These are phyloP conservation scores for Taeniopygia guttata DNA, from an alignment of 2,797 vertebrate genomes.

Conservation along the genomic window DNA sequence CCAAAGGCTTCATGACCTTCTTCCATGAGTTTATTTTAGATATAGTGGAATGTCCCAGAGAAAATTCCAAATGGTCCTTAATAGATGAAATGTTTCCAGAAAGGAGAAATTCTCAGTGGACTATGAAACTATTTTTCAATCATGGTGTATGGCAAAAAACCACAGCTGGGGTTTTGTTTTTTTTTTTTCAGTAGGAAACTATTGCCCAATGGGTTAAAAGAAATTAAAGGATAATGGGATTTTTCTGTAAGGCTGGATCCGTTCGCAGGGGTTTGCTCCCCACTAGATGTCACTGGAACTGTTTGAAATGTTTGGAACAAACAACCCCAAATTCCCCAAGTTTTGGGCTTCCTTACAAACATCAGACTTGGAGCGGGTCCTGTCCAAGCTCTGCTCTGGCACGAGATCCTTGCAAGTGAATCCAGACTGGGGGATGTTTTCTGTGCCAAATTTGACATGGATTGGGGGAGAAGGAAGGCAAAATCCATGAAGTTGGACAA, in stretches of 20 bases:
- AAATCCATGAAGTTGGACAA: neutral
- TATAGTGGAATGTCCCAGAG: constrained; percentile 50
- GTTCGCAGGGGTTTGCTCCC: constrained; percentile 44
- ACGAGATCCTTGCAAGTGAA: neutral
- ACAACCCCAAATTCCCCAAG: constrained; percentile 36
- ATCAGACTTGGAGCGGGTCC: neutral
- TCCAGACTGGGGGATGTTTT: neutral
- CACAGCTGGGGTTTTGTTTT: constrained; percentile 23
- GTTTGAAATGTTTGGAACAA: constrained; percentile 62
- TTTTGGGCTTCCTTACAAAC: neutral
- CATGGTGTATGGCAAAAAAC: constrained; percentile 47
- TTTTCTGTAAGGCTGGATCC: constrained; percentile 27
- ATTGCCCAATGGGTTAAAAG: constrained; percentile 63
- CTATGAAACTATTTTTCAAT: constrained; percentile 63
- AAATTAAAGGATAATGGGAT: constrained; percentile 63
- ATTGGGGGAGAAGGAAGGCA: neutral
- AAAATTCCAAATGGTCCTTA: constrained; percentile 66
- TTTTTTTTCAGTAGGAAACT: constrained; percentile 49
- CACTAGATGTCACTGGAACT: constrained; percentile 72
- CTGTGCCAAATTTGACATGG: neutral
- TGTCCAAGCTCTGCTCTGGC: neutral
- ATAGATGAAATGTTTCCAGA: constrained; percentile 65
- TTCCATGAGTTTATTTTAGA: constrained; percentile 57
- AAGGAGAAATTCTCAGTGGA: constrained; percentile 56
- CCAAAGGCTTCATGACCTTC: neutral